These are phyloP conservation scores for Orbicella faveolata DNA, from an alignment of 64 coral and sea anemone genomes.

Conservation along the genomic window DNA sequence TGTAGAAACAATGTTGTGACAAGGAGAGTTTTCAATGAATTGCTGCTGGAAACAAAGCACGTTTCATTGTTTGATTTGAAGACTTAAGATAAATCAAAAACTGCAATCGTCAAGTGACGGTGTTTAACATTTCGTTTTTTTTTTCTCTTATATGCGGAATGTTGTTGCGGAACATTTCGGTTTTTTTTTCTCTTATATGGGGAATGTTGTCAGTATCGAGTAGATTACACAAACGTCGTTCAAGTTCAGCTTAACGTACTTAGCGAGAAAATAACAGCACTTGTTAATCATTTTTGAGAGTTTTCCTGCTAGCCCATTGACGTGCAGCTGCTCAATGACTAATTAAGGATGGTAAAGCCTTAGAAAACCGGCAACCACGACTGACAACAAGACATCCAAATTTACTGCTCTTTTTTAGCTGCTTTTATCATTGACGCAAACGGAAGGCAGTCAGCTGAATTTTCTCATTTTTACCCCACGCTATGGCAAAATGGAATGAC, in stretches of 20 bases:
- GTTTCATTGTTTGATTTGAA: too few relatives aligned
- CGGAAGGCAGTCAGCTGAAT: not conserved
- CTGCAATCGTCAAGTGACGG: too few relatives aligned
- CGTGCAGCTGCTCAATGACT: too few relatives aligned
- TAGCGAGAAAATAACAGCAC: not conserved
- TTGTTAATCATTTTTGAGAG: not conserved
- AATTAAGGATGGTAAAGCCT: not conserved
- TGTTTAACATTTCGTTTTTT: too few relatives aligned
- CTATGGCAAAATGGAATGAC: not conserved
- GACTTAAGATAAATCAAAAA: too few relatives aligned
- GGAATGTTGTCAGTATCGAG: not conserved
- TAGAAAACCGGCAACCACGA: not conserved
- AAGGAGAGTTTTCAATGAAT: too few relatives aligned
- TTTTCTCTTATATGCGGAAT: too few relatives aligned
- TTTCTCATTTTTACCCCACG: not conserved
- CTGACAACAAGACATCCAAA: not conserved
- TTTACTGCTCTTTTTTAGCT: not conserved
- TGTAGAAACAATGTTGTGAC: not conserved
- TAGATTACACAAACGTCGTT: not conserved
- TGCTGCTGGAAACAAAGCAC: too few relatives aligned
- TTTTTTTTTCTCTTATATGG: not conserved
- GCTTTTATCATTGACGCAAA: constrained; percentile 6
- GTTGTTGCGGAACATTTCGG: not conserved
- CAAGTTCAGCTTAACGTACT: not conserved
- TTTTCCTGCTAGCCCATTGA: not conserved